A percentile compares a stretch with the other conserved stretches of the same genome.
Evolutionary conservation across 2,113 vertebrate genomes (phyloP).

Genomic region (Fregata magnificens): DNA sequence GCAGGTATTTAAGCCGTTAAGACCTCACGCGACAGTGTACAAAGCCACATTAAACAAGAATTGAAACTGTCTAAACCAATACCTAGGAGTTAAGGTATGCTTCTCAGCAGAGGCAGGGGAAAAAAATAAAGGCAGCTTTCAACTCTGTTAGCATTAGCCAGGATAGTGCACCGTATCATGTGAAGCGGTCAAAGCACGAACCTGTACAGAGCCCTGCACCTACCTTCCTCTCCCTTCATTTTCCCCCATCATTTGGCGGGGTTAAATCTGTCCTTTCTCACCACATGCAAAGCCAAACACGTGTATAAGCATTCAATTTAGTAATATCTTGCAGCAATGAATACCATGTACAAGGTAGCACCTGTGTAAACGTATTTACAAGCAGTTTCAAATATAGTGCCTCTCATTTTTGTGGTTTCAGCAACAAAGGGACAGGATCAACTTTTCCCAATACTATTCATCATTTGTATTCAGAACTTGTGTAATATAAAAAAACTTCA

Average conservation of each 20-base stretch:
- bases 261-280: neutral
- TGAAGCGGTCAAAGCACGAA: neutral
- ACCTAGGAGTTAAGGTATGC: neutral
- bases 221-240: neutral
- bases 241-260: neutral
- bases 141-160: neutral
- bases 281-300: neutral
- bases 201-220: neutral
- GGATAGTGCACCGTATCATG: fast-evolving
- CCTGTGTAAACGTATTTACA: neutral
- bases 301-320: neutral
- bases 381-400: neutral
- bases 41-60: neutral
- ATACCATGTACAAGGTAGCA: neutral
- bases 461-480: neutral
- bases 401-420: neutral
- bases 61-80: neutral
- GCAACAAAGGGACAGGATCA: neutral
- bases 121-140: neutral
- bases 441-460: neutral
- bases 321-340: neutral
- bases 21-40: neutral
- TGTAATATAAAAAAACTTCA: neutral
- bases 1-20: neutral
- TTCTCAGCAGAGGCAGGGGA: neutral